Base-by-base conservation (phyloP, 92 coral and sea anemone species). In the Zoanthus gigantus region DNA sequence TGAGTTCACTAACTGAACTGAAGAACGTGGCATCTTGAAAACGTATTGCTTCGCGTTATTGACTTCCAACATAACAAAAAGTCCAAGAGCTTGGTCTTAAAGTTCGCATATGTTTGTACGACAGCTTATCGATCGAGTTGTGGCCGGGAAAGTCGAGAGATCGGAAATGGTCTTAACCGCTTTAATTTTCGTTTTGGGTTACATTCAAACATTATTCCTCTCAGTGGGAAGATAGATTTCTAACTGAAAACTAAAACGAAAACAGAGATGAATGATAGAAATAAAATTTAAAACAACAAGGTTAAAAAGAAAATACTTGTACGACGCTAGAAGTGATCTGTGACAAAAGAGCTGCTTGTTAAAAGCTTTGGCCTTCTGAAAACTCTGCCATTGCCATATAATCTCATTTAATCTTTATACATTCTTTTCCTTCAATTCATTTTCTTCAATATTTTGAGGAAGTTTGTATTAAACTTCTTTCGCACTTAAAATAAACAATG, bases 161-260 rank as follows among this genome's bases (percentile, higher is more conserved):
- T 81, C 85, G 74, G 74, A 79, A 79, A 79, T 79, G 84, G 18
- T 17, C 46, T 66, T 81, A 11, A 31, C 61, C 75, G 28, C 60
- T 8, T 46, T 81, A 47, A 81, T 23, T 29, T n/a, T 71, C 45
- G 61, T 7, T 45, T 81, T 66, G 12, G 47, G n/a, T 65, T 66
- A 18, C 75, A 77, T 42, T 44, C 9, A 18, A 28, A 45, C 28
- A 53, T 42, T 66, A 61, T 45, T 81, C 75, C 29, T 23, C 6
- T 54, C 17, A 81, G 65, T 44, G 32, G 28, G 12, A 14, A 65
- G 23, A 48, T 29, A 18, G 9, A 23, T 66, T 47, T 28, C 45
- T 13, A 18, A 11, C 28, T 42, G 56, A 6, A 61, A 45, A 77
- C 9, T 0, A 32, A 5, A 17, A 10, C 30, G 74, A 16, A 80